phyloP scores from a whole-genome alignment of 2,888 invertebrate species.

The Cheilosia impressa region DNA sequence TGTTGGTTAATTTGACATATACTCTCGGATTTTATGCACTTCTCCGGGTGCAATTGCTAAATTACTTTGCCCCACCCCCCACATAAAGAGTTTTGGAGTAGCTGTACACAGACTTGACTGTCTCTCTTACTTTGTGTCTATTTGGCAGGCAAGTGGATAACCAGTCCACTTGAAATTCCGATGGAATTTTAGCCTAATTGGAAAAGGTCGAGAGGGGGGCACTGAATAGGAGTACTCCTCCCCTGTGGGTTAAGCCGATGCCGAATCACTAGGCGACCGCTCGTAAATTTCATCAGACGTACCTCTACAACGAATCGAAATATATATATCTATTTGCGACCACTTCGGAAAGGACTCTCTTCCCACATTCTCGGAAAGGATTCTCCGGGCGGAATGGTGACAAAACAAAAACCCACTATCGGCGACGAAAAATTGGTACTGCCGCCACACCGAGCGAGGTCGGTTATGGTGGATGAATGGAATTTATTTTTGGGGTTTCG shows the following conservation, averaged over 20 bases:
- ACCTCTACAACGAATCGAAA: constrained; percentile 12
- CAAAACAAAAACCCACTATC: not conserved
- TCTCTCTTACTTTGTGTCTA: constrained; percentile 2
- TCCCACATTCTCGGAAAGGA: not conserved
- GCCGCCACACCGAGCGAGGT: not conserved
- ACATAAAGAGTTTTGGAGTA: not conserved
- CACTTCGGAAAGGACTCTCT: not conserved
- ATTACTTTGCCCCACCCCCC: constrained; percentile 26
- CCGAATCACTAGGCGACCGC: not conserved
- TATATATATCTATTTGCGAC: no score
- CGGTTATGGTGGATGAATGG: constrained; percentile 22
- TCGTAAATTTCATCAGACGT: constrained; percentile 38
- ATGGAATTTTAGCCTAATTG: constrained; percentile 69
- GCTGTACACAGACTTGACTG: not conserved
- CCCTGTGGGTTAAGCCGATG: constrained; percentile 38
- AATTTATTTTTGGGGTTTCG: constrained; percentile 55
- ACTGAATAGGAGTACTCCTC: not conserved
- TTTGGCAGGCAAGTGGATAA: constrained; percentile 9
- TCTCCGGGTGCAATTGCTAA: constrained; percentile 35
- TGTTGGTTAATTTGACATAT: constrained; percentile 70
- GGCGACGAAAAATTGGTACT: not conserved
- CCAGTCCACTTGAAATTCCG: constrained; percentile 35
- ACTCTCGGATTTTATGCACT: constrained; percentile 56
- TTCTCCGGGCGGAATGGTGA: not conserved
- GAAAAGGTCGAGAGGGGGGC: constrained; percentile 46